These are phyloP conservation scores for Trachelus stipa DNA, from an alignment of 2,888 invertebrate genomes.

Conservation along the genomic window DNA sequence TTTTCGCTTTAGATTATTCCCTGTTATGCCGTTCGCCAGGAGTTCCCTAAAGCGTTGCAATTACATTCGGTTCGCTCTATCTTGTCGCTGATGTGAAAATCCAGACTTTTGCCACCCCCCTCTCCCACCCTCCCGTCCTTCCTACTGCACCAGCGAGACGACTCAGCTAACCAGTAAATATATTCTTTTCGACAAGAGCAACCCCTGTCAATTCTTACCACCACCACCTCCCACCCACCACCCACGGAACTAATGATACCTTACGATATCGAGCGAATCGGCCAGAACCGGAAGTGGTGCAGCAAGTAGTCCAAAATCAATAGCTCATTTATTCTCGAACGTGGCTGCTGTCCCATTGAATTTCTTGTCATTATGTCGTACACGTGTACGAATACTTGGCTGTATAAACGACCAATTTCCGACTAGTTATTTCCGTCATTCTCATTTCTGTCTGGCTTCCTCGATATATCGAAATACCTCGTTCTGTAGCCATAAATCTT, in stretches of 20 bases:
- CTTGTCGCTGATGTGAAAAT: background rate
- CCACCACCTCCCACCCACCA: background rate
- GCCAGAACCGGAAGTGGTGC: background rate
- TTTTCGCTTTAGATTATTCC: slow-evolving; percentile 3
- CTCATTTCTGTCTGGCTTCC: background rate
- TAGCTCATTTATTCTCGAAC: slow-evolving; percentile 50
- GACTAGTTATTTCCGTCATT: background rate
- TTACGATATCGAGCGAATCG: background rate
- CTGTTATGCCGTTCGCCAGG: background rate
- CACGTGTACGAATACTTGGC: background rate
- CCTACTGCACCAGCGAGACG: background rate
- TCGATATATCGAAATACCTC: background rate
- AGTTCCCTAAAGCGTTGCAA: background rate
- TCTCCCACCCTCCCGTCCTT: background rate
- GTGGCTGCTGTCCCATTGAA: slow-evolving; percentile 23
- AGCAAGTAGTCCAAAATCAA: slow-evolving; percentile 43
- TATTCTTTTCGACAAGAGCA: background rate
- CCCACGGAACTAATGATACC: background rate
- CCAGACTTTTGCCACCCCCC: background rate
- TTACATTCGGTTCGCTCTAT: background rate
- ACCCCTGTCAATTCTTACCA: background rate
- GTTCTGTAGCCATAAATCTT: background rate
- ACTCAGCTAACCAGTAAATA: background rate
- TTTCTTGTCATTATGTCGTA: background rate
- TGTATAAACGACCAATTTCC: background rate